Conservation (phyloP, 2,797 vertebrate genomes). For the Lepilemur septentrionalis region DNA sequence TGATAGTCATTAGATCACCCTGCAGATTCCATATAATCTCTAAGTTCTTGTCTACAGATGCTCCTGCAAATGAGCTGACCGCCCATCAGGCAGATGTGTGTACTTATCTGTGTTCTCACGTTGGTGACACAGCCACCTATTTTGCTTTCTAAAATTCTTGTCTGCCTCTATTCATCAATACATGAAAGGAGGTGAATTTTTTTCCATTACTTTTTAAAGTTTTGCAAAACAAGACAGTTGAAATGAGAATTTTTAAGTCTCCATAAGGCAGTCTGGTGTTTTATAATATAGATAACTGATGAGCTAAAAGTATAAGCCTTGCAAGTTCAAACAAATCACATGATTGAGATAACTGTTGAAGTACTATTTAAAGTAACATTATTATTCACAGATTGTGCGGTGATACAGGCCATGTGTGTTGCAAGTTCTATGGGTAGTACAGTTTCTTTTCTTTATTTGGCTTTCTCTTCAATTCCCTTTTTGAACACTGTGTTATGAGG, state of each 20-base stretch:
- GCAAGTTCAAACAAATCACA: slow-evolving; percentile 40
- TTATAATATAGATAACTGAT: not conserved
- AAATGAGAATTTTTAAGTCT: not conserved
- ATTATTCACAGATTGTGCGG: not conserved
- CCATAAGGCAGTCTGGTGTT: not conserved
- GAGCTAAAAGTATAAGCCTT: not conserved
- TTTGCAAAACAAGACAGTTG: not conserved
- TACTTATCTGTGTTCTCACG: not conserved
- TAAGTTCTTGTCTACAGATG: not conserved
- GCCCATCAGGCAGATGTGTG: not conserved
- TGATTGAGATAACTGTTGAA: not conserved
- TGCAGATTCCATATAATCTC: not conserved
- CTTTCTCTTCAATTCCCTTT: not conserved
- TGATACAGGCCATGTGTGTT: not conserved
- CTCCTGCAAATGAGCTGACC: not conserved
- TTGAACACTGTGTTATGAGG: not conserved
- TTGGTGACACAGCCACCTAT: not conserved
- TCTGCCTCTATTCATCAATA: not conserved
- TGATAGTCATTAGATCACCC: not conserved
- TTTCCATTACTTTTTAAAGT: not conserved
- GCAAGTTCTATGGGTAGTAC: not conserved
- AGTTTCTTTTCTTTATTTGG: not conserved
- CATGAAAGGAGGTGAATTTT: not conserved
- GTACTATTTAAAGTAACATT: slow-evolving; percentile 42
- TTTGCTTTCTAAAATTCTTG: not conserved